phyloP scores from a whole-genome alignment of 1,140 invertebrate species.

The Dryas iulia region DNA sequence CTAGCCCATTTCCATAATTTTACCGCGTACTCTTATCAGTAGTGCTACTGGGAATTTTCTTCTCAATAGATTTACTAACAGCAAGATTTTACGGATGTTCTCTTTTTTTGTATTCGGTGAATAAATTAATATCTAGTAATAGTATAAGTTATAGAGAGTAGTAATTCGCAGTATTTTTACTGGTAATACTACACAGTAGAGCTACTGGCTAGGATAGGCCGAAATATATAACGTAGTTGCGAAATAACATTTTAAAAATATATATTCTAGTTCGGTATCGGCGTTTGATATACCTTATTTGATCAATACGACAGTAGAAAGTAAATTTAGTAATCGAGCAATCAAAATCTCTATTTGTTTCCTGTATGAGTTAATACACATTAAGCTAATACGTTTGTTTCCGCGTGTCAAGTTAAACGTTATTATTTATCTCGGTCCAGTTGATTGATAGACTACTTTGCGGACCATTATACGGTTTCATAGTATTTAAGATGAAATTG shows the following conservation, averaged over 20 bases:
- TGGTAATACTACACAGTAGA: no score
- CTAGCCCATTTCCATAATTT: no score
- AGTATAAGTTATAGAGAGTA: no score
- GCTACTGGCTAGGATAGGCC: no score
- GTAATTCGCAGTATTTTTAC: no score
- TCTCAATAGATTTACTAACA: no score
- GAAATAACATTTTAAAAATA: neutral
- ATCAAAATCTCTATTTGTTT: slow-evolving; percentile 28
- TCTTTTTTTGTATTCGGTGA: no score
- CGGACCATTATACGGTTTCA: neutral
- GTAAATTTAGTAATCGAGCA: slow-evolving; percentile 26
- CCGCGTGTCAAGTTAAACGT: slow-evolving; percentile 24
- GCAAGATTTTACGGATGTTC: no score
- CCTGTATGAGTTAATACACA: slow-evolving; percentile 24
- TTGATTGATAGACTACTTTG: slow-evolving; percentile 24
- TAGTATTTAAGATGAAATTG: neutral
- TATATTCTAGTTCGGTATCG: neutral
- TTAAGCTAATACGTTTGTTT: slow-evolving; percentile 27
- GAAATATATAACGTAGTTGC: no score
- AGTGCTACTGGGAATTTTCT: no score
- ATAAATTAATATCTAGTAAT: no score
- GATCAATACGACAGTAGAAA: slow-evolving; percentile 21
- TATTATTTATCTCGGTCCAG: slow-evolving; percentile 17
- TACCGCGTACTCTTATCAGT: no score
- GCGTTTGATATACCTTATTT: neutral